These are phyloP conservation scores for Eupithecia tripunctaria DNA, from an alignment of 2,888 invertebrate species.

Conservation along the genomic window DNA sequence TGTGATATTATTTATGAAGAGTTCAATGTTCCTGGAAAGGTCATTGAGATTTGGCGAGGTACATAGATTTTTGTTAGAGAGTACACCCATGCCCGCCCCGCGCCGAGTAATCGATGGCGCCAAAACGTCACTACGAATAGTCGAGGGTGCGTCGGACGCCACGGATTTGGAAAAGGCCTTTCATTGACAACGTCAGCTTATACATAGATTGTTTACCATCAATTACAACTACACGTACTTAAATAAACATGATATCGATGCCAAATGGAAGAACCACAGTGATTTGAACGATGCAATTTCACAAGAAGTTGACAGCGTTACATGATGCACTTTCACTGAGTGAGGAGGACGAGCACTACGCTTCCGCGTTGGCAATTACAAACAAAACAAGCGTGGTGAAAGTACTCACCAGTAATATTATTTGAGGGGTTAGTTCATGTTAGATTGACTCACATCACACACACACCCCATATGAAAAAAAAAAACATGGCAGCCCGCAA, in stretches of 20 bases:
- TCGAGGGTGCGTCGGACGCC: slow-evolving; percentile 60
- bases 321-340: slow-evolving; percentile 84
- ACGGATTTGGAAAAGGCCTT: slow-evolving; percentile 38
- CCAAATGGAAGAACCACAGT: slow-evolving; percentile 58
- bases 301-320: slow-evolving; percentile 81
- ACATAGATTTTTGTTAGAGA: slow-evolving; percentile 63
- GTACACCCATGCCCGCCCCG: slow-evolving; percentile 71
- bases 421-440: slow-evolving; percentile 80
- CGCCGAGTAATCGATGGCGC: slow-evolving; percentile 81
- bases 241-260: slow-evolving; percentile 58
- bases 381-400: slow-evolving; percentile 52
- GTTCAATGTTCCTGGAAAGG: slow-evolving; percentile 64
- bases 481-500: slow-evolving; percentile 89
- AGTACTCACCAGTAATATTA: slow-evolving; percentile 76
- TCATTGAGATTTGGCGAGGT: slow-evolving; percentile 62
- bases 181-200: slow-evolving; percentile 50
- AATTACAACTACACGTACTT: slow-evolving; percentile 37
- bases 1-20: slow-evolving; percentile 40
- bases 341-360: slow-evolving; percentile 48
- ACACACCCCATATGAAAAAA: slow-evolving; percentile 87
- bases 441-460: slow-evolving; percentile 72
- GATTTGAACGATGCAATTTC: slow-evolving; percentile 75
- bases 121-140: slow-evolving; percentile 73
- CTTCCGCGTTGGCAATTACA: slow-evolving; percentile 67
- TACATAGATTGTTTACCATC: slow-evolving; percentile 38